Percentiles rank a stretch among this genome's conserved stretches.
These are phyloP conservation scores for Otolemur crassicaudatus DNA, from an alignment of 2,797 vertebrate species.

Conservation along the genomic window DNA sequence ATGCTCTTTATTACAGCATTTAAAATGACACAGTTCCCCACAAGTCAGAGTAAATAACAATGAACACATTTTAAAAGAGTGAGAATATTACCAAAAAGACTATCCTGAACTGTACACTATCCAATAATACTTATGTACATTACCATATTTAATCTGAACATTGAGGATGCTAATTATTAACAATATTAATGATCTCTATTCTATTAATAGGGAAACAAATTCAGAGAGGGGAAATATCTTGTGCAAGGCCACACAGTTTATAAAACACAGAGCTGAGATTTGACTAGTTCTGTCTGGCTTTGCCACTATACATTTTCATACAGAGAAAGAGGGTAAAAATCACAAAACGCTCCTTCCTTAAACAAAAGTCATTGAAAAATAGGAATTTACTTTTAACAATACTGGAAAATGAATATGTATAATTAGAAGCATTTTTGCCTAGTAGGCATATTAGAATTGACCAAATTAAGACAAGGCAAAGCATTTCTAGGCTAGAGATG, in stretches of 20 bases:
- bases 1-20: conserved; percentile 37
- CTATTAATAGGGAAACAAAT: not conserved
- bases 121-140: not conserved
- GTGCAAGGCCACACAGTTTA: not conserved
- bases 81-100: not conserved
- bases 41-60: conserved; percentile 26
- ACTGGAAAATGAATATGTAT: conserved; percentile 31
- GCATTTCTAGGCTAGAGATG: not conserved
- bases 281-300: not conserved
- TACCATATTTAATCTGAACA: conserved; percentile 47
- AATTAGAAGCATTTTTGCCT: conserved; percentile 26
- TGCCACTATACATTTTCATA: not conserved
- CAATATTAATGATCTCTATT: not conserved
- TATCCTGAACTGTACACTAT: not conserved
- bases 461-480: not conserved
- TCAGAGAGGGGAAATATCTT: conserved; percentile 40
- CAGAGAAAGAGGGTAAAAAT: not conserved
- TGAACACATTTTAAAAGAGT: conserved; percentile 57
- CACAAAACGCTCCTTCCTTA: conserved; percentile 9
- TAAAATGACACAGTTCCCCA: not conserved
- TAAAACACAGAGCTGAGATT: not conserved
- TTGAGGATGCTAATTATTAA: not conserved
- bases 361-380: conserved; percentile 25
- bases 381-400: conserved; percentile 42
- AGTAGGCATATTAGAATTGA: not conserved